Percentiles rank a stretch among this genome's conserved stretches.
Evolutionary conservation across 2,113 vertebrate genomes (phyloP).

Genomic region (Phoxinus phoxinus): DNA sequence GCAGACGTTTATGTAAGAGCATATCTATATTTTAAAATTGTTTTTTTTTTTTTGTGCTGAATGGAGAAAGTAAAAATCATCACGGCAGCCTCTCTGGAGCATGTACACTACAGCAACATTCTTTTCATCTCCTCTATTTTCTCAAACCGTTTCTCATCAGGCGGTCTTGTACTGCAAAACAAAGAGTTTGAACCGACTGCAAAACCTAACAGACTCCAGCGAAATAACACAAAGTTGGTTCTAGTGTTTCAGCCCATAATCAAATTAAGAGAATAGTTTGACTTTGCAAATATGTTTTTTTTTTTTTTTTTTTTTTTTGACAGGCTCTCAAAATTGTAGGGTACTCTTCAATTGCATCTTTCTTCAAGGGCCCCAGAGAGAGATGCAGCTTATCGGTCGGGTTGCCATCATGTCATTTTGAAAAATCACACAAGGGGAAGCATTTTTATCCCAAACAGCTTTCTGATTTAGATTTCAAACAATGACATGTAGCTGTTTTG

Average conservation of each 20-base stretch:
- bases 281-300: background rate
- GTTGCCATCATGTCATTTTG: conserved; percentile 5
- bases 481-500: background rate
- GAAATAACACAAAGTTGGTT: conserved; percentile 11
- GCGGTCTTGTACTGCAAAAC: conserved; percentile 20
- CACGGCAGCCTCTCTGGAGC: background rate
- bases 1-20: conserved; percentile 48
- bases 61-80: conserved; percentile 25
- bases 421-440: conserved; percentile 5
- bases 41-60: conserved; percentile 36
- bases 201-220: conserved; percentile 25
- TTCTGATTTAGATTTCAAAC: conserved; percentile 19
- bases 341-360: conserved; percentile 7
- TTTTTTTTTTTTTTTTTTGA: conserved; percentile 11
- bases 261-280: conserved; percentile 32
- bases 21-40: conserved; percentile 56
- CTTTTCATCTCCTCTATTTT: conserved; percentile 4
- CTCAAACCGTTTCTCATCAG: conserved; percentile 9
- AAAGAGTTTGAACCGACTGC: conserved; percentile 22
- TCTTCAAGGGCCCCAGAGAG: conserved; percentile 22
- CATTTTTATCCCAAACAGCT: background rate
- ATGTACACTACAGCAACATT: conserved; percentile 21
- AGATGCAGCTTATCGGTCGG: conserved; percentile 3
- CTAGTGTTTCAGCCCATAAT: conserved; percentile 16
- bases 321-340: conserved; percentile 47